Evolutionary conservation across 2,797 vertebrate genomes (phyloP).

Genomic region (Coregonus sp.): DNA sequence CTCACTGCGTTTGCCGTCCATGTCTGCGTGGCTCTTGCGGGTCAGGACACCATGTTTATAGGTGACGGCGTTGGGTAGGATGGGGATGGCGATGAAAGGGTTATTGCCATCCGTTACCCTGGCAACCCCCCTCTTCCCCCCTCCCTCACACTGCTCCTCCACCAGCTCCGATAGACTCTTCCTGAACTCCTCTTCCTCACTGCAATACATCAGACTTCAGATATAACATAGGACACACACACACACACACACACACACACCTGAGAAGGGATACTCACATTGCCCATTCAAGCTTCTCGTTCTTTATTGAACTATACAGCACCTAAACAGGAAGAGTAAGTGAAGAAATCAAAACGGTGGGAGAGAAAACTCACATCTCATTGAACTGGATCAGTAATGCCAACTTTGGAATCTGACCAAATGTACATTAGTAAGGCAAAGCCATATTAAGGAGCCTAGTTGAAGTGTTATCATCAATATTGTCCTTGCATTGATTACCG

Average conservation of each 20-base stretch:
- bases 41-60: slow-evolving; percentile 95
- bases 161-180: slow-evolving; percentile 96
- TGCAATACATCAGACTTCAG: slow-evolving; percentile 53
- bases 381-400: background rate
- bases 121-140: slow-evolving; percentile 87
- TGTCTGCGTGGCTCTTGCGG: slow-evolving; percentile 93
- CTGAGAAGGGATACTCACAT: slow-evolving; percentile 84
- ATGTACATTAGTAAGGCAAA: background rate
- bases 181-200: slow-evolving; percentile 94
- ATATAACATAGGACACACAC: slow-evolving; percentile 28
- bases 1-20: slow-evolving; percentile 97
- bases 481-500: background rate
- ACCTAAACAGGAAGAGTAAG: slow-evolving; percentile 74
- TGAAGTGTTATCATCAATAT: background rate
- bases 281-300: slow-evolving; percentile 97
- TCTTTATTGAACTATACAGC: slow-evolving; percentile 97
- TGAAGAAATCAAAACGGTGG: background rate
- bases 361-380: slow-evolving; percentile 1
- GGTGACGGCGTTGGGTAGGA: slow-evolving; percentile 88
- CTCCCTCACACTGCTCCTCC: slow-evolving; percentile 91
- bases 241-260: slow-evolving; percentile 41
- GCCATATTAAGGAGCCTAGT: background rate
- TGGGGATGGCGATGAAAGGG: slow-evolving; percentile 94
- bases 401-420: background rate
- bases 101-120: slow-evolving; percentile 93